Evolutionary conservation across 2,888 invertebrate genomes (phyloP).

Genomic region (Phalera bucephala): DNA sequence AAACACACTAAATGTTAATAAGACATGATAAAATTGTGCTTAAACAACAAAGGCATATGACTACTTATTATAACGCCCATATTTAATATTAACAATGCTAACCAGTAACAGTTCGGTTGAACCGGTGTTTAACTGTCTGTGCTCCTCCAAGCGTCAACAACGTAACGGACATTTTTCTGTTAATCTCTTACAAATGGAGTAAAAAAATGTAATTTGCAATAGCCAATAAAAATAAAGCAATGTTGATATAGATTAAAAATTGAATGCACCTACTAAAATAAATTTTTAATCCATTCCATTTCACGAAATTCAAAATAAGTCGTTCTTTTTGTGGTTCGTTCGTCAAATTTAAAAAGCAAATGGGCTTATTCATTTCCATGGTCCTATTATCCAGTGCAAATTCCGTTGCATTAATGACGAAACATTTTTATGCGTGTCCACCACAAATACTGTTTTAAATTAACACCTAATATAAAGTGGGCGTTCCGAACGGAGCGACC

Average conservation of each 20-base stretch:
- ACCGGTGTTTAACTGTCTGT: slow-evolving; percentile 65
- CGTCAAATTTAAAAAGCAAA: no score
- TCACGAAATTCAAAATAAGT: no score
- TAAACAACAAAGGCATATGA: no score
- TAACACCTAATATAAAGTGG: slow-evolving; percentile 39
- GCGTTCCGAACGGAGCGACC: slow-evolving; percentile 25
- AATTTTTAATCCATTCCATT: no score
- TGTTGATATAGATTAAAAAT: slow-evolving; percentile 4
- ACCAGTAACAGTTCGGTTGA: slow-evolving; percentile 48
- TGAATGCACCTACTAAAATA: no score
- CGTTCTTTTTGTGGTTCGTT: no score
- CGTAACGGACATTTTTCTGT: slow-evolving; percentile 53
- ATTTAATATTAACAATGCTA: slow-evolving; percentile 35
- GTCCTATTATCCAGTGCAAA: slow-evolving; percentile 14
- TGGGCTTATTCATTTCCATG: slow-evolving; percentile 9
- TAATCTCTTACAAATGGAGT: slow-evolving; percentile 36
- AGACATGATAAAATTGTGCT: no score
- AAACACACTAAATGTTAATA: no score
- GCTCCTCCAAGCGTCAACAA: slow-evolving; percentile 52
- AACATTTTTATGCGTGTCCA: slow-evolving; percentile 22
- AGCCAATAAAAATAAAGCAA: slow-evolving; percentile 7
- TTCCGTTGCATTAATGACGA: slow-evolving; percentile 23
- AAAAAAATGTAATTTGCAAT: slow-evolving; percentile 20
- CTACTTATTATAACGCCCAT: slow-evolving; percentile 11
- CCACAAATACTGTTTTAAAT: slow-evolving; percentile 38